phyloP scores from a whole-genome alignment of 2,797 vertebrate genomes.

The Meriones psammophilus region DNA sequence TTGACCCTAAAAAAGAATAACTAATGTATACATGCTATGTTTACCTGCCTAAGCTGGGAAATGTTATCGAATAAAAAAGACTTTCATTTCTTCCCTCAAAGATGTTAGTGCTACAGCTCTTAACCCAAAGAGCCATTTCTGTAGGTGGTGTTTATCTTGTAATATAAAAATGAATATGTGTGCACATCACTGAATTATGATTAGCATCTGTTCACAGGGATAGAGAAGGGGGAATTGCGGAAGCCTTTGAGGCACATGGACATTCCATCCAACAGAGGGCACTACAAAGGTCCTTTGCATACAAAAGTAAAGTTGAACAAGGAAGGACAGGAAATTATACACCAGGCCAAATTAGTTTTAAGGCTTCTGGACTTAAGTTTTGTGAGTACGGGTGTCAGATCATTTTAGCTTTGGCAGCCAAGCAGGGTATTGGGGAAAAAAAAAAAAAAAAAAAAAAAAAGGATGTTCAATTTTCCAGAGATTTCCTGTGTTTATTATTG shows the following conservation, averaged over 20 bases:
- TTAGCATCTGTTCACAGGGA: background rate
- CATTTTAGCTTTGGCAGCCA: constrained; percentile 76
- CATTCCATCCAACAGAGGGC: background rate
- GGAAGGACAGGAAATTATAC: constrained; percentile 81
- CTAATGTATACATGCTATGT: constrained; percentile 33
- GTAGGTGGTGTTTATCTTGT: constrained; percentile 19
- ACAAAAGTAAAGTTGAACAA: constrained; percentile 58
- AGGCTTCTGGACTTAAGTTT: constrained; percentile 80
- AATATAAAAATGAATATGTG: constrained; percentile 42
- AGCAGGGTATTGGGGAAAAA: constrained; percentile 60
- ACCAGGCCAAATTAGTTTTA: constrained; percentile 80
- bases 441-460: constrained; percentile 64
- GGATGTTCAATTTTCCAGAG: constrained; percentile 86
- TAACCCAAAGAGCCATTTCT: background rate
- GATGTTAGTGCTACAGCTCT: constrained; percentile 7
- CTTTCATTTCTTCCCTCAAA: constrained; percentile 35
- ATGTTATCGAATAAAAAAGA: constrained; percentile 56
- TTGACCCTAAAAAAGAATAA: constrained; percentile 69
- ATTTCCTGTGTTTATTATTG: constrained; percentile 87
- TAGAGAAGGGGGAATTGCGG: background rate
- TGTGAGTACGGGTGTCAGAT: constrained; percentile 78
- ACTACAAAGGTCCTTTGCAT: background rate
- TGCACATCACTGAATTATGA: background rate
- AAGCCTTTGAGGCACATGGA: background rate
- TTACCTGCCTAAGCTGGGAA: constrained; percentile 51